These are phyloP conservation scores for Valencia hispanica DNA, from an alignment of 2,797 vertebrate genomes.

Conservation along the genomic window DNA sequence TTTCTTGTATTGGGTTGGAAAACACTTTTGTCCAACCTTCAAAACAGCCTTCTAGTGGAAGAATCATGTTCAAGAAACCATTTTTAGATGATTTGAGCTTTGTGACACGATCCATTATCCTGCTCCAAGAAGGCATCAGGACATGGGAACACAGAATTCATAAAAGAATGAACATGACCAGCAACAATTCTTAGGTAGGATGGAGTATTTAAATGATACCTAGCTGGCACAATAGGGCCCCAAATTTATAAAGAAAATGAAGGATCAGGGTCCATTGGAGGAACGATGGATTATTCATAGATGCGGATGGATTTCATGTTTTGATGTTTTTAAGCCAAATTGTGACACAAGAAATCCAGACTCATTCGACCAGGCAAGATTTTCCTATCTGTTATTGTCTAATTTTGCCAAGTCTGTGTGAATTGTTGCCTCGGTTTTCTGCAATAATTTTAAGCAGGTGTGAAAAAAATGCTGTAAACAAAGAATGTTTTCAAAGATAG, in stretches of 20 bases:
- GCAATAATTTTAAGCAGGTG: too few relatives aligned
- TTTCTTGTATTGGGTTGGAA: background rate
- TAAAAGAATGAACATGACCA: background rate
- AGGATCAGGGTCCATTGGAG: background rate
- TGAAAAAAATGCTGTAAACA: too few relatives aligned
- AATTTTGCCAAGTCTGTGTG: background rate
- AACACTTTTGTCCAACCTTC: background rate
- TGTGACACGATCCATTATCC: background rate
- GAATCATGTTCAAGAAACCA: background rate
- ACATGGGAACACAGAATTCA: background rate
- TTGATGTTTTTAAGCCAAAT: background rate
- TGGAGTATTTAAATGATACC: background rate
- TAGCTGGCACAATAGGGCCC: background rate
- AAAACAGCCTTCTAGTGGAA: background rate
- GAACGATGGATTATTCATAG: background rate
- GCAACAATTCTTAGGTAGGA: background rate
- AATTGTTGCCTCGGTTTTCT: background rate
- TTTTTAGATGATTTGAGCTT: background rate
- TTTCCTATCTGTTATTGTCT: background rate
- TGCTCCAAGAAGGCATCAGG: background rate
- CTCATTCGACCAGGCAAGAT: background rate
- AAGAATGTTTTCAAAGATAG: too few relatives aligned
- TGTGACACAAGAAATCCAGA: background rate
- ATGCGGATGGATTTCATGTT: background rate
- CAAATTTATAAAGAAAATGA: background rate